These are phyloP conservation scores for Equus przewalskii DNA, from an alignment of 2,113 vertebrate genomes.

Conservation along the genomic window DNA sequence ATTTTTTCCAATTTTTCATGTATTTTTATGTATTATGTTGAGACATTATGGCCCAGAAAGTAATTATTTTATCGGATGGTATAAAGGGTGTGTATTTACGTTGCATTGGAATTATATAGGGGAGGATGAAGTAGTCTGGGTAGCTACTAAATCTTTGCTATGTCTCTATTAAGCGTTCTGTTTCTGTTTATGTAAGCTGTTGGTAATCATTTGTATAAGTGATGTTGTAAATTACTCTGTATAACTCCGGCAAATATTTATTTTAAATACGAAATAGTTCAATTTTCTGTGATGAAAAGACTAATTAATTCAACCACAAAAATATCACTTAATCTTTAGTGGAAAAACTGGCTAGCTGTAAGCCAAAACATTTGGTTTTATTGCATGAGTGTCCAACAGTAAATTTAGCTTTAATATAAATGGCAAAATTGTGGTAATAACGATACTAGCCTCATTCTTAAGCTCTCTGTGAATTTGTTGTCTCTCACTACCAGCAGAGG, in stretches of 20 bases:
- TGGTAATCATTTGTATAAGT: constrained; percentile 66
- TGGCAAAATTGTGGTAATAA: constrained; percentile 63
- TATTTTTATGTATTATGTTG: constrained; percentile 10
- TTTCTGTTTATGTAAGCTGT: constrained; percentile 73
- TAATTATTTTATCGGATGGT: constrained; percentile 45
- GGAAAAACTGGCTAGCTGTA: constrained; percentile 62
- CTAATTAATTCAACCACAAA: constrained; percentile 79
- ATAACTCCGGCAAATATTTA: constrained; percentile 66
- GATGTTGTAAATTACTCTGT: constrained; percentile 38
- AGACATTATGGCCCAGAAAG: background rate
- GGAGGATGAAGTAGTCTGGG: constrained; percentile 53
- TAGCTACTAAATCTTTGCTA: constrained; percentile 67
- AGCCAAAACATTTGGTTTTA: constrained; percentile 67
- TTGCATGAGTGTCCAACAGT: constrained; percentile 2
- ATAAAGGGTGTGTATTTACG: background rate
- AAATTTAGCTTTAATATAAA: constrained; percentile 69
- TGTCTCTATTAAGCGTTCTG: constrained; percentile 56
- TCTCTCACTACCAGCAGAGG: constrained; percentile 88
- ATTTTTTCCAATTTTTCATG: background rate
- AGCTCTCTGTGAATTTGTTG: constrained; percentile 41
- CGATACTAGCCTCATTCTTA: background rate
- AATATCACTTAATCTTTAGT: constrained; percentile 59
- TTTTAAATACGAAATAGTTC: constrained; percentile 68
- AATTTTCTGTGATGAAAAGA: constrained; percentile 74
- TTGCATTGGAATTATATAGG: constrained; percentile 18